These are phyloP conservation scores for Acipenser transmontanus DNA, from an alignment of 2,797 vertebrate genomes.

Conservation along the genomic window DNA sequence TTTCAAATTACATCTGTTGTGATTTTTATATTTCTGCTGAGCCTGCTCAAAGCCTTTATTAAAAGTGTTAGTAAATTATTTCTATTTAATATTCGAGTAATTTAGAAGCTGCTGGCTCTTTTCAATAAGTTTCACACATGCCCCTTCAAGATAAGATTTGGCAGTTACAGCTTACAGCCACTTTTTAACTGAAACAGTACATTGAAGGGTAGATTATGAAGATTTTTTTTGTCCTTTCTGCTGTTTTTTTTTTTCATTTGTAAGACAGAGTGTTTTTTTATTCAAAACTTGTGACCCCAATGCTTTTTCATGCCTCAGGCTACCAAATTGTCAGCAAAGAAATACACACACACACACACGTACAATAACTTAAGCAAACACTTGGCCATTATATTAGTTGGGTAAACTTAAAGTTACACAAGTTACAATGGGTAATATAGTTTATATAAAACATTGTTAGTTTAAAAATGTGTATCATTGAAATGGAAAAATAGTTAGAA, in stretches of 20 bases:
- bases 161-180: slow-evolving; percentile 74
- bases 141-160: slow-evolving; percentile 47
- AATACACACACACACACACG: slow-evolving; percentile 24
- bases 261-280: slow-evolving; percentile 32
- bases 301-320: slow-evolving; percentile 43
- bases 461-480: slow-evolving; percentile 41
- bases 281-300: not conserved
- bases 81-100: slow-evolving; percentile 62
- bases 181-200: slow-evolving; percentile 45
- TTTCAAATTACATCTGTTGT: slow-evolving; percentile 69
- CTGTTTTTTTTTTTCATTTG: slow-evolving; percentile 34
- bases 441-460: slow-evolving; percentile 26
- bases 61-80: slow-evolving; percentile 68
- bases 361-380: slow-evolving; percentile 37
- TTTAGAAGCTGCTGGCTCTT: slow-evolving; percentile 54
- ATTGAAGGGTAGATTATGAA: slow-evolving; percentile 18
- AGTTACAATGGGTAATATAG: slow-evolving; percentile 45
- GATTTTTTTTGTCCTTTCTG: no score
- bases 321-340: slow-evolving; percentile 39
- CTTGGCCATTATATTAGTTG: slow-evolving; percentile 42
- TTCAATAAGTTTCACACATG: not conserved
- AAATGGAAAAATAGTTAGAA: slow-evolving; percentile 56
- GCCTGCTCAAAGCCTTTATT: slow-evolving; percentile 86
- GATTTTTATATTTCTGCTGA: slow-evolving; percentile 81
- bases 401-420: slow-evolving; percentile 42